Base-by-base conservation (phyloP, 2,888 invertebrate genomes). In the Belgica antarctica region DNA sequence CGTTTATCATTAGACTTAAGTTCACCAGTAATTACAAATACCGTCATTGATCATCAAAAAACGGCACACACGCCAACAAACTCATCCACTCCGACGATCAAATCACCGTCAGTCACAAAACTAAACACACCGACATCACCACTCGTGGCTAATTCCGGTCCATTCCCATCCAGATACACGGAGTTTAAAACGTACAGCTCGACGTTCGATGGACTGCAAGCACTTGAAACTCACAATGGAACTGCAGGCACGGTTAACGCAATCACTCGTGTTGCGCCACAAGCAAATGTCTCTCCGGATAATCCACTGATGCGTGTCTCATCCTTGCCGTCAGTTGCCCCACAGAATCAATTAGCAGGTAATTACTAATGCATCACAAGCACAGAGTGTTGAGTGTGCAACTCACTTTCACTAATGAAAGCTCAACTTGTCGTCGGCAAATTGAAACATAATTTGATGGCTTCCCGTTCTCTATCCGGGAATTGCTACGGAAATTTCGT, bases 1-100 rank as follows among this genome's bases (percentile, higher is more conserved):
- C 75, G 77, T 4, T 72, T 77, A 71, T 77, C 77, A 72, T 72
- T 77, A 70, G 76, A 77, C 73, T 74, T 77, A 72, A 76, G 75
- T 71, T 74, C 76, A 72, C 74, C 74, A 68, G 73, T 73, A 12
- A 3, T 41, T 72, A 72, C 75, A 72, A 65, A 63, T 22, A 63
- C 63, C 17, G 63, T n/a, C 47, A 28, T 31, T 52, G 73, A 72
- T 62, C 73, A 73, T 72, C 15, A 2, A 5, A 12, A 73, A 73
- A 72, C 62, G 68, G 62, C 19, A 36, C 24, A 28, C 19, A 31
- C 36, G 31, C 19, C 71, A 34, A 69, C 61, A 15, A 24, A 47
- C 15, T 12, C 36, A 5, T 36, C 68, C 27, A 34, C 68, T n/a
- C 15, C 68, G 28, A 24, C 34, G 62, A 62, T 28, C 4, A 57